Conservation (phyloP, 2,888 invertebrate genomes). For the Micoletzkya japonica region DNA sequence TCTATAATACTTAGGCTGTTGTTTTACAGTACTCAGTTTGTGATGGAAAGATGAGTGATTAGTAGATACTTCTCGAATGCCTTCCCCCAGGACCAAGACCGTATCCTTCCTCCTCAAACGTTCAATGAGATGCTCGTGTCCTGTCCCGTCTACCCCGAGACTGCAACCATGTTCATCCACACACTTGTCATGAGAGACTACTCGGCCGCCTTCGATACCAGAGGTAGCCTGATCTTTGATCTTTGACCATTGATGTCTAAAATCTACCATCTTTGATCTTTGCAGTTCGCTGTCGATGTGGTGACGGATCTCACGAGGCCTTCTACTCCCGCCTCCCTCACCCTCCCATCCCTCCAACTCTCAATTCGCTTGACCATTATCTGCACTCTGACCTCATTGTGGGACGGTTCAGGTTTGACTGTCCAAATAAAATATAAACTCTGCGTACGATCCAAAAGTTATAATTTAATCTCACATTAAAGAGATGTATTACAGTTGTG, state of each 20-base stretch:
- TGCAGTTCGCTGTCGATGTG: conserved; percentile 18
- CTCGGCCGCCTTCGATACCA: conserved; percentile 14
- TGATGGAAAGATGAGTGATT: no score
- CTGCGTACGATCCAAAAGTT: neutral
- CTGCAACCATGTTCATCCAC: conserved; percentile 17
- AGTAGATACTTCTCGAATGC: no score
- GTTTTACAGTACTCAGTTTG: no score
- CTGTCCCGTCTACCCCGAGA: conserved; percentile 22
- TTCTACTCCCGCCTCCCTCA: conserved; percentile 16
- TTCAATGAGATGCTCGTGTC: conserved; percentile 19
- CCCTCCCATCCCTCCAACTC: conserved; percentile 1
- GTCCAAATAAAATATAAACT: neutral
- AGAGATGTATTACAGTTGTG: conserved; percentile 1
- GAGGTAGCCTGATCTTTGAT: conserved; percentile 1
- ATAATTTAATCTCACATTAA: neutral
- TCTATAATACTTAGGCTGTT: no score
- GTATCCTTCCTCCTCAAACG: conserved; percentile 23
- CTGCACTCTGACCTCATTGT: conserved; percentile 13
- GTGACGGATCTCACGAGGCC: conserved; percentile 20
- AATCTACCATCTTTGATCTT: neutral
- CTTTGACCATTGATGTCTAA: neutral
- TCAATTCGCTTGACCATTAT: neutral
- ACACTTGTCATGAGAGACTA: conserved; percentile 7
- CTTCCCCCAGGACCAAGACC: conserved; percentile 1
- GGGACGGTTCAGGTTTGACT: conserved; percentile 4